Evolutionary conservation across 2,888 invertebrate species (phyloP), one percentile per base, ranked within the genome.

Genomic region (Ischnus inquisitorius): DNA sequence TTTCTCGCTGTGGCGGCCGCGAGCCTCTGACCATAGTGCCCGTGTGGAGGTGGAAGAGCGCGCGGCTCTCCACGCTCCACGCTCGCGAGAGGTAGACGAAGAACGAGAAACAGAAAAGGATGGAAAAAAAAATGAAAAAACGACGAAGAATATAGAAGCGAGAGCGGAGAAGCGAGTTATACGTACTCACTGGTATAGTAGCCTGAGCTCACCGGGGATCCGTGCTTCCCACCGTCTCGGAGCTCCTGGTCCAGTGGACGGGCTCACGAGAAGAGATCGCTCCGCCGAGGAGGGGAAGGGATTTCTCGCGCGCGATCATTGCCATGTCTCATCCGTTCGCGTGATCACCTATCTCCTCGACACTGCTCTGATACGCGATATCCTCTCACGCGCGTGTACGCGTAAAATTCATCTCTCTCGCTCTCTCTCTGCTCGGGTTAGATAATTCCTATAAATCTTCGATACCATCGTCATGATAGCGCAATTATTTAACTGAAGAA

Each of bases 51-150:
- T 78, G 78, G 79, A 84, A 67, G 79, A 82, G 81, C 81, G 82
- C 83, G 84, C 84, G 81, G 87, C 85, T 77, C 80, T 82, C 79
- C 84, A 84, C 84, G 81, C 84, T 82, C 76, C 82, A 67, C 51
- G 82, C 75, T 85, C 82, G 79, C 76, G 82, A 79, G 79, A 75
- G 75, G 68, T 34, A 54, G 54, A 60, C 68, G 72, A 69, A 48
- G 28, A 76, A n/a, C n/a, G 28, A 48, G 25, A 60, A 25, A 46
- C 16, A 34, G 71, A 64, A 57, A 39, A 25, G 39, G 41, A 71
- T 19, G 25, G 22, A 46, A 57, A 43, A 16, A 62, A 34, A 34
- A 57, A 51, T 5, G 39, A 77, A 46, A 71, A 69, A 39, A 22
- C 71, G 41, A 65, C 64, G 34, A 28, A 22, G 54, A 19, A 71